Conservation (phyloP, 1,140 invertebrate species). For the Phortica variegata region DNA sequence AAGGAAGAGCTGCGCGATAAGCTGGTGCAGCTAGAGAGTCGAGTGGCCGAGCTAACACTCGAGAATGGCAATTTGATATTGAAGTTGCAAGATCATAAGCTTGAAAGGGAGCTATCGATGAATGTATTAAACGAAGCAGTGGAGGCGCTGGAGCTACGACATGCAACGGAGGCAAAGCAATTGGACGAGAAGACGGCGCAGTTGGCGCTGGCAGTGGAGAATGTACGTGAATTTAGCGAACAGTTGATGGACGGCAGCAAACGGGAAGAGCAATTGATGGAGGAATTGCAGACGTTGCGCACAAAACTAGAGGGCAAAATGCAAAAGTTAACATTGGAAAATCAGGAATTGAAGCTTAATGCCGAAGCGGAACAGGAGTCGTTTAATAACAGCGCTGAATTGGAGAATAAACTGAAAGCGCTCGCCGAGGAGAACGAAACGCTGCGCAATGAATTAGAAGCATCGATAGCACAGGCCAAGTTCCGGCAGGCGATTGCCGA, state of each 20-base stretch:
- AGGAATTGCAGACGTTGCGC: slow-evolving; percentile 30
- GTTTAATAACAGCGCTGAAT: slow-evolving; percentile 31
- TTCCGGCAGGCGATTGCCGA: slow-evolving; percentile 48
- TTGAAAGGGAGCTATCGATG: slow-evolving; percentile 61
- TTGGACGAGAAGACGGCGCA: not conserved
- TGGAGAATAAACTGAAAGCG: slow-evolving; percentile 38
- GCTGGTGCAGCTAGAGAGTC: slow-evolving; percentile 57
- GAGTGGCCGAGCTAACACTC: slow-evolving; percentile 47
- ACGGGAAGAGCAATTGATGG: slow-evolving; percentile 39
- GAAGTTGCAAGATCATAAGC: slow-evolving; percentile 50
- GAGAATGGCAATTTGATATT: slow-evolving; percentile 55
- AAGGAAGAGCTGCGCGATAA: slow-evolving; percentile 57
- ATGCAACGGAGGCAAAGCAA: slow-evolving; percentile 15
- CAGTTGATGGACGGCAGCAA: not conserved
- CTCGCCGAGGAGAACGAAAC: slow-evolving; percentile 33
- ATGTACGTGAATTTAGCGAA: not conserved
- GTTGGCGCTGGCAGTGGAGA: not conserved
- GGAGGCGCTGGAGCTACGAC: slow-evolving; percentile 56
- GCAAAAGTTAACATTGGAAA: slow-evolving; percentile 40
- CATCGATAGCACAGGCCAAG: slow-evolving; percentile 39
- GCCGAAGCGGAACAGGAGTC: slow-evolving; percentile 47
- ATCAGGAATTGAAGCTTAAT: slow-evolving; percentile 42
- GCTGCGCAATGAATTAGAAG: slow-evolving; percentile 34
- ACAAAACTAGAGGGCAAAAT: slow-evolving; percentile 27
- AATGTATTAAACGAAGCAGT: slow-evolving; percentile 60